phyloP scores from a whole-genome alignment of 1,140 invertebrate genomes.

The Megathymus violae region DNA sequence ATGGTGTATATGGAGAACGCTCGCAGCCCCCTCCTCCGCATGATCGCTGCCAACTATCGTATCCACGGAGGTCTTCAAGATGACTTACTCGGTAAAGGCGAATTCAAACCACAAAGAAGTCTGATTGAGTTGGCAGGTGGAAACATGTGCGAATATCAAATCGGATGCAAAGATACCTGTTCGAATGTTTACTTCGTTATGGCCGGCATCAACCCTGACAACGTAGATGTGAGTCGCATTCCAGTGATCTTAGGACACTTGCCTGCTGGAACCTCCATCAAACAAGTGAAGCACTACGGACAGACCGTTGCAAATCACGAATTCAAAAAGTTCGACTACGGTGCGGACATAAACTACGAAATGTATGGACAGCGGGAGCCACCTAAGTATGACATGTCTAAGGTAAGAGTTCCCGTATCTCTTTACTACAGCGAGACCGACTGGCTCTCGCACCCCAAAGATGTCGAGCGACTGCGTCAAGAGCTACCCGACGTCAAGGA shows the following conservation, averaged over 20 bases:
- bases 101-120: slow-evolving; percentile 84
- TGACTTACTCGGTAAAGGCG: slow-evolving; percentile 79
- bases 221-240: slow-evolving; percentile 83
- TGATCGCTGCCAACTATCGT: slow-evolving; percentile 80
- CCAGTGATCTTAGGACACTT: slow-evolving; percentile 90
- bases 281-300: slow-evolving; percentile 89
- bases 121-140: slow-evolving; percentile 81
- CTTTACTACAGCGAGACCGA: slow-evolving; percentile 88
- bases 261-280: slow-evolving; percentile 91
- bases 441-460: slow-evolving; percentile 85
- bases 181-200: slow-evolving; percentile 85
- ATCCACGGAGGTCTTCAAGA: slow-evolving; percentile 85
- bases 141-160: slow-evolving; percentile 80
- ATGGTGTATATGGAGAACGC: slow-evolving; percentile 86
- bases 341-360: slow-evolving; percentile 76
- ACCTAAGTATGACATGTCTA: slow-evolving; percentile 86
- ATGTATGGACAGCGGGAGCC: slow-evolving; percentile 83
- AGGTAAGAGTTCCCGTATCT: slow-evolving; percentile 86
- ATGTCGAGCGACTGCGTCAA: slow-evolving; percentile 85
- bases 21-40: slow-evolving; percentile 84
- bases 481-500: slow-evolving; percentile 79
- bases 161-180: slow-evolving; percentile 83
- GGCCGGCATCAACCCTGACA: slow-evolving; percentile 81
- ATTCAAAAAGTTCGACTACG: slow-evolving; percentile 82
- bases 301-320: slow-evolving; percentile 83